Evolutionary conservation across 2,888 invertebrate species (phyloP), one percentile per base, ranked within the genome.

Genomic region (Sussaba pulchella): DNA sequence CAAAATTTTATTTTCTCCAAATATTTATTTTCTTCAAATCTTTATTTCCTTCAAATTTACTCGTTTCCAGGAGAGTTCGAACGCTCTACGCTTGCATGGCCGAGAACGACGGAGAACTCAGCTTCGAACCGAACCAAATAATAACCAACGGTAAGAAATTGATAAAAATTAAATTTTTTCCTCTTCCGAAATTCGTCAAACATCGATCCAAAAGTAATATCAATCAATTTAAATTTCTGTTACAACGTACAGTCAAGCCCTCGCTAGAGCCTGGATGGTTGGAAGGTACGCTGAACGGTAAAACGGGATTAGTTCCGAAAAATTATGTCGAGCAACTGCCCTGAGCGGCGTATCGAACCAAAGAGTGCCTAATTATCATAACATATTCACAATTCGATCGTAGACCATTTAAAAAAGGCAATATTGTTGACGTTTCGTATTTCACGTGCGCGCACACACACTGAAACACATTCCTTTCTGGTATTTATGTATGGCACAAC

Each of bases 231-330:
- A 9, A 64, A 39, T 24, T 19, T 69, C 77, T 31, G 31, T 72
- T 63, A 14, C 6, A 31, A 31, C 2, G 2, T 94, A 66, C 93
- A 98, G 98, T 98, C 79, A 95, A 96, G 88, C 95, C 95, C 85
- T 98, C 98, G 24, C 96, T 97, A 90, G 99, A 99, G 93, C 99
- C 99, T 19, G 99, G 99, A 86, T 99, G 99, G 99, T 94, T 99
- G 89, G 98, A 99, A 92, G 99, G 99, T 84, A 96, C 97, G 70
- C 94, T 99, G 85, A 96, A 97, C 92, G 99, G 99, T 79, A 96
- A 96, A 93, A 96, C 96, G 63, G 99, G 99, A 64, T 95, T 99
- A 84, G 97, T 99, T 92, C 99, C 99, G 82, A 98, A 98, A 93
- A 99, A 99, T 94, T 99, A 99, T 93, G 98, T 99, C 76, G 98